These are phyloP conservation scores for Trididemnum nubilum DNA, from an alignment of 23 tunicate genomes.

Conservation along the genomic window DNA sequence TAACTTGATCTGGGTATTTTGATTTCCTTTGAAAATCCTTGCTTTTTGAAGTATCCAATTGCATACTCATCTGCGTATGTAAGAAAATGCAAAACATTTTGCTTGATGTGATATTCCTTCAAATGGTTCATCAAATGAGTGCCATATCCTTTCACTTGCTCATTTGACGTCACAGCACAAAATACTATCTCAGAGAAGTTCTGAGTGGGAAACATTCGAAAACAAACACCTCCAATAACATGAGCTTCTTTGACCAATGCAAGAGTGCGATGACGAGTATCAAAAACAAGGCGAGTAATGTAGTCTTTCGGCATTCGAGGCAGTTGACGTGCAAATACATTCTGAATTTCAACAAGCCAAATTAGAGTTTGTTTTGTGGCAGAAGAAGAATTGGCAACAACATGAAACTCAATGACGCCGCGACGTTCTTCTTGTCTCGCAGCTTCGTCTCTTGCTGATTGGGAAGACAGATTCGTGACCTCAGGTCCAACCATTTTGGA, in stretches of 20 bases:
- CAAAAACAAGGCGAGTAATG: constrained; percentile 87
- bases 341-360: constrained; percentile 89
- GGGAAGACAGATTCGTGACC: constrained; percentile 71
- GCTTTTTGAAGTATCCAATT: constrained; percentile 92
- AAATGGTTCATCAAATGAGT: constrained; percentile 97
- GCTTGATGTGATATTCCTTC: constrained; percentile 94
- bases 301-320: constrained; percentile 96
- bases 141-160: constrained; percentile 98
- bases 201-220: constrained; percentile 91
- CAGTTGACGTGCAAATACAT: constrained; percentile 86
- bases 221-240: constrained; percentile 96
- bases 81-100: constrained; percentile 76
- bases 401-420: constrained; percentile 95
- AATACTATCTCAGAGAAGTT: constrained; percentile 91
- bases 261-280: constrained; percentile 85
- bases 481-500: constrained; percentile 92
- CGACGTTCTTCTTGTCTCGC: constrained; percentile 89
- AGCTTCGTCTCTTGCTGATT: constrained; percentile 91
- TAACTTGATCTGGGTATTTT: constrained; percentile 78
- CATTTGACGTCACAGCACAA: constrained; percentile 94
- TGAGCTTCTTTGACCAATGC: constrained; percentile 75
- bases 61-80: constrained; percentile 98
- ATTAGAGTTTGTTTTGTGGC: constrained; percentile 68
- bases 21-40: constrained; percentile 90
- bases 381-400: constrained; percentile 68